Evolutionary conservation across 2,797 vertebrate genomes (phyloP), one percentile per base, ranked within the genome.

Genomic region (Enteromius thamalakanensis): DNA sequence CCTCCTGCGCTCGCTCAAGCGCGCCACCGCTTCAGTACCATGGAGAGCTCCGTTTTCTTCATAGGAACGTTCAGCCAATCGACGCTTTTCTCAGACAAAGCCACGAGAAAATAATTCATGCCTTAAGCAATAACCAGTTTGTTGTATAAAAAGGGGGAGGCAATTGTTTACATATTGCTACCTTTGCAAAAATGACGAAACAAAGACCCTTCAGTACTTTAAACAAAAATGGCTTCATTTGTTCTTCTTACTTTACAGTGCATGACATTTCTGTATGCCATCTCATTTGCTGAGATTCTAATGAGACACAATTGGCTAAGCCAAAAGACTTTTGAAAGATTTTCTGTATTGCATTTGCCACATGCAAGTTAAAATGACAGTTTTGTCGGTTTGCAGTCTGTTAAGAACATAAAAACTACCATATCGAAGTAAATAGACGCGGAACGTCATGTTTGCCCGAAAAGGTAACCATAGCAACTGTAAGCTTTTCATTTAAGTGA

Each of bases 11-110:
- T 40, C 32, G 15, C 45, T 37, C 17, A 55, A 55, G 51, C 32
- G 83, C 84, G 34, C 77, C 86, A 76, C 88, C 53, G 84, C 90
- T 93, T 93, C 94, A 94, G 94, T 80, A 95, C 94, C 93, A 92
- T 82, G 94, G 94, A 94, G 89, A 94, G 93, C 89, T 87, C 87
- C 89, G 75, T 3, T 5, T 55, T 45, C 42, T 53, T 69, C 32
- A 45, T 4, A 9, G n/a, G 37, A 64, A 62, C 79, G 53, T 42
- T 51, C 9, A 32, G 34, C 34, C 55, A 70, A 72, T 76, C 45
- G 64, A 47, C 37, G 75, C 75, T 77, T 58, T 26, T 29, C 79
- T 62, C 69, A 64, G 49, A 34, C 19, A 69, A 55, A 55, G 79
- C 14, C 70, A 40, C 29, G 11, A 26, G 29, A 19, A 49, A 74